A percentile compares a stretch with the other conserved stretches of the same genome.
phyloP scores from a whole-genome alignment of 2,797 vertebrate genomes.

The Geotrypetes seraphini region DNA sequence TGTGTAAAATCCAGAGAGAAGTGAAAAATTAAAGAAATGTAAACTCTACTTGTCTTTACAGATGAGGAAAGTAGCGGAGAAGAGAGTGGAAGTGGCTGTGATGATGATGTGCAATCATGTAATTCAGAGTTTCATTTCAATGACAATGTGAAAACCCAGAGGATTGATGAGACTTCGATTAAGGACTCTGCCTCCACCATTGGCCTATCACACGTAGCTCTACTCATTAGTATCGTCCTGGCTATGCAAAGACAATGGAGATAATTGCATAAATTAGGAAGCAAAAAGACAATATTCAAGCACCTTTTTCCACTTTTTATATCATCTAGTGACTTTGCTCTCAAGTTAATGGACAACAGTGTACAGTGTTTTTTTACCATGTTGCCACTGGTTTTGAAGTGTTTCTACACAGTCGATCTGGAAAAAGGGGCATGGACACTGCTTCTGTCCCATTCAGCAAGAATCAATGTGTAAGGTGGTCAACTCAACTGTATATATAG shows the following conservation, averaged over 20 bases:
- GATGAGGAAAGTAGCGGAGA: constrained; percentile 70
- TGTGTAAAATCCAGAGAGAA: too few relatives aligned
- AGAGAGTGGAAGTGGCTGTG: constrained; percentile 86
- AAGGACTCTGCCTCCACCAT: constrained; percentile 19
- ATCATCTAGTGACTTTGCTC: constrained; percentile 61
- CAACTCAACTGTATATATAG: constrained; percentile 56
- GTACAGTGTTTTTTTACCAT: constrained; percentile 65
- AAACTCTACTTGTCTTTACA: constrained; percentile 5
- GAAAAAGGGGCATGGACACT: constrained; percentile 14
- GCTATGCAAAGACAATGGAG: constrained; percentile 58
- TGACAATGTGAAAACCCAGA: constrained; percentile 30
- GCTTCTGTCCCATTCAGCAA: constrained; percentile 20
- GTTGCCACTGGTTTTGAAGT: constrained; percentile 57
- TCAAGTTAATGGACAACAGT: constrained; percentile 60
- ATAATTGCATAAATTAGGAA: constrained; percentile 39
- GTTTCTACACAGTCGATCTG: constrained; percentile 28
- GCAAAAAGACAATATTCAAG: constrained; percentile 43
- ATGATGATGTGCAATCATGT: constrained; percentile 66
- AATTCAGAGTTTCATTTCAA: constrained; percentile 73
- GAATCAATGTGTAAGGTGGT: constrained; percentile 47
- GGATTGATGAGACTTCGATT: constrained; percentile 24
- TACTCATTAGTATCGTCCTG: constrained; percentile 43
- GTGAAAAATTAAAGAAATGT: too few relatives aligned
- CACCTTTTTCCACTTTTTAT: constrained; percentile 56
- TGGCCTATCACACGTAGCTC: constrained; percentile 27